Conservation (phyloP, 2,113 vertebrate genomes). For the Kryptolebias marmoratus region DNA sequence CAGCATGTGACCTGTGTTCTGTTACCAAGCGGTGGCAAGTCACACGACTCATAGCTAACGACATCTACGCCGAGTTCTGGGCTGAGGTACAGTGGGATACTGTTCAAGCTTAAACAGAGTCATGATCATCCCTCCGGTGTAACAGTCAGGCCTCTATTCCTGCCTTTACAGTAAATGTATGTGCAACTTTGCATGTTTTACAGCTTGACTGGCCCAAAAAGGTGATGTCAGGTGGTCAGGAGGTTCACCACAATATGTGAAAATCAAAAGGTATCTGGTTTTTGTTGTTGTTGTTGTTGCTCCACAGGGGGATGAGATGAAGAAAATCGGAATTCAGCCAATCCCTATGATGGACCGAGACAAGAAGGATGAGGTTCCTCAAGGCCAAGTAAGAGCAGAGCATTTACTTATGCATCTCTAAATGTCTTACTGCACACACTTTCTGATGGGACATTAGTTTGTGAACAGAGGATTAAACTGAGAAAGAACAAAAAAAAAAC, state of each 20-base stretch:
- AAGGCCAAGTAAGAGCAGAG: slow-evolving; percentile 88
- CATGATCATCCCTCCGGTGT: slow-evolving; percentile 33
- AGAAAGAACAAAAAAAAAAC: neutral
- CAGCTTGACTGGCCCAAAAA: slow-evolving; percentile 20
- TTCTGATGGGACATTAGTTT: slow-evolving; percentile 4
- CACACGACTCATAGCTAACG: slow-evolving; percentile 92
- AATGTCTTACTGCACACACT: too few species aligned
- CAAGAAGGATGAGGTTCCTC: slow-evolving; percentile 93
- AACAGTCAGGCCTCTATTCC: slow-evolving; percentile 32
- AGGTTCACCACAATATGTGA: slow-evolving; percentile 13
- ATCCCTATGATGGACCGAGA: slow-evolving; percentile 99
- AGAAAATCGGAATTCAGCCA: slow-evolving; percentile 95
- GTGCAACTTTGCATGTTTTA: slow-evolving; percentile 1
- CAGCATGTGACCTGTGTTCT: slow-evolving; percentile 97
- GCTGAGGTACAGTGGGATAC: slow-evolving; percentile 86
- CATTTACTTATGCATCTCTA: neutral
- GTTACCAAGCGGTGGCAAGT: slow-evolving; percentile 97
- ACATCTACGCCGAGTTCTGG: slow-evolving; percentile 99
- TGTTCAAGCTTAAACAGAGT: slow-evolving; percentile 40
- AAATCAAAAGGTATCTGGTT: slow-evolving; percentile 20
- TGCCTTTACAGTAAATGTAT: slow-evolving; percentile 19
- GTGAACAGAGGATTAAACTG: neutral
- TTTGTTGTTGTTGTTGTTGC: neutral
- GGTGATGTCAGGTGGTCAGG: slow-evolving; percentile 13
- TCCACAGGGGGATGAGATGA: slow-evolving; percentile 95